These are phyloP conservation scores for Podabrus alpinus DNA, from an alignment of 2,888 invertebrate species.

Conservation along the genomic window DNA sequence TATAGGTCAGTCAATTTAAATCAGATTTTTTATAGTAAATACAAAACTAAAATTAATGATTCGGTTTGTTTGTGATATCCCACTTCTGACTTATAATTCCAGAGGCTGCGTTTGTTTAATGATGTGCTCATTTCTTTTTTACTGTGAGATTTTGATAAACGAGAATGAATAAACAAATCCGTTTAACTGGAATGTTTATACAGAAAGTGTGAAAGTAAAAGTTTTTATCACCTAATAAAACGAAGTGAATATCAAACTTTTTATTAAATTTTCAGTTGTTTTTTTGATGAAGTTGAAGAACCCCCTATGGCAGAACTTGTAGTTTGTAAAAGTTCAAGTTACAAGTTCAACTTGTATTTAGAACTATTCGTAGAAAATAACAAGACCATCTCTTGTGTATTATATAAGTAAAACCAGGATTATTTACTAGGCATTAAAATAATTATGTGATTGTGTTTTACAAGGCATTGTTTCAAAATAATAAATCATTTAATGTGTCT, in stretches of 20 bases:
- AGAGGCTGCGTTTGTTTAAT: no score
- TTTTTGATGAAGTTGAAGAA: background rate
- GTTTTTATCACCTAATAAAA: background rate
- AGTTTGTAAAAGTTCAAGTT: background rate
- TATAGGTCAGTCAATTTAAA: conserved; percentile 9
- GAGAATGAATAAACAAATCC: no score
- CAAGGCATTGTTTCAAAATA: conserved; percentile 22
- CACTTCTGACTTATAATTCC: no score
- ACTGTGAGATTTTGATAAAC: no score
- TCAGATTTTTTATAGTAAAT: background rate
- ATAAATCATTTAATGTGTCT: conserved; percentile 21
- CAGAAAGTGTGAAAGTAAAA: background rate
- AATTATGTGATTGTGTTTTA: conserved; percentile 22
- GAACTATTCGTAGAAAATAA: background rate
- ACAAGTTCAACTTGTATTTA: background rate
- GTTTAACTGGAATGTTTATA: no score
- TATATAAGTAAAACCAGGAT: background rate
- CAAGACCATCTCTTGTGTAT: background rate
- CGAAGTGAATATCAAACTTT: background rate
- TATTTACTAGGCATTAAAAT: background rate
- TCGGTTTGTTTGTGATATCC: background rate
- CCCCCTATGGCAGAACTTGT: background rate
- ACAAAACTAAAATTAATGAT: background rate
- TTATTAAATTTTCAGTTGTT: background rate
- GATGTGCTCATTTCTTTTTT: no score